Evolutionary conservation across 2,113 vertebrate species (phyloP).

Genomic region (Pangasianodon gigas): DNA sequence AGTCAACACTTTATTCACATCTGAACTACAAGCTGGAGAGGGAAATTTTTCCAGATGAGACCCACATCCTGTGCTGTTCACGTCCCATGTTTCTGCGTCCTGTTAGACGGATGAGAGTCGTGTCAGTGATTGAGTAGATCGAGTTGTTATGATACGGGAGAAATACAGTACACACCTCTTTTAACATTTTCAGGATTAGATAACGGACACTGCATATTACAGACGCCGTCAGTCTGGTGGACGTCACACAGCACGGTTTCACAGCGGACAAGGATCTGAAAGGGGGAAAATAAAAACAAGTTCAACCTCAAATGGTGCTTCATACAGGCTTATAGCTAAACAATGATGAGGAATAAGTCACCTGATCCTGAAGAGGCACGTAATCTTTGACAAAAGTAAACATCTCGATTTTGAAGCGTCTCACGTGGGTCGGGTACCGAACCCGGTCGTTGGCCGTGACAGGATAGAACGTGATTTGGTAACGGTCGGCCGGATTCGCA

Average conservation of each 20-base stretch:
- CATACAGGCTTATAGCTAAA: background rate
- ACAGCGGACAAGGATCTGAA: constrained; percentile 74
- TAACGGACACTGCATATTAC: constrained; percentile 63
- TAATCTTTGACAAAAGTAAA: constrained; percentile 65
- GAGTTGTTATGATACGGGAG: background rate
- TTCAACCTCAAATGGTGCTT: background rate
- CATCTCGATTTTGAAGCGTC: constrained; percentile 72
- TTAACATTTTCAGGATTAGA: background rate
- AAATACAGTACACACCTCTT: constrained; percentile 32
- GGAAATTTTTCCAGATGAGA: constrained; percentile 43
- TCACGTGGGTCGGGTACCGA: constrained; percentile 62
- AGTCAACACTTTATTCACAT: constrained; percentile 35
- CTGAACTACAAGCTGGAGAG: constrained; percentile 8
- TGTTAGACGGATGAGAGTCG: background rate
- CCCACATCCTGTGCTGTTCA: background rate
- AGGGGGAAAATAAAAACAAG: background rate
- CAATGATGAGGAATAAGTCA: constrained; percentile 4
- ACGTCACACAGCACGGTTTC: constrained; percentile 70
- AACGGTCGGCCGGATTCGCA: constrained; percentile 57
- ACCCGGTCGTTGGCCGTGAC: constrained; percentile 62
- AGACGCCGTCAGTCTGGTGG: constrained; percentile 51
- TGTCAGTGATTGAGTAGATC: background rate
- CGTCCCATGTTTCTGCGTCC: background rate
- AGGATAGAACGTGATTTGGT: constrained; percentile 62
- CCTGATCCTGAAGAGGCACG: constrained; percentile 54